phyloP scores from a whole-genome alignment of 2,113 vertebrate species.

The Mugil cephalus region DNA sequence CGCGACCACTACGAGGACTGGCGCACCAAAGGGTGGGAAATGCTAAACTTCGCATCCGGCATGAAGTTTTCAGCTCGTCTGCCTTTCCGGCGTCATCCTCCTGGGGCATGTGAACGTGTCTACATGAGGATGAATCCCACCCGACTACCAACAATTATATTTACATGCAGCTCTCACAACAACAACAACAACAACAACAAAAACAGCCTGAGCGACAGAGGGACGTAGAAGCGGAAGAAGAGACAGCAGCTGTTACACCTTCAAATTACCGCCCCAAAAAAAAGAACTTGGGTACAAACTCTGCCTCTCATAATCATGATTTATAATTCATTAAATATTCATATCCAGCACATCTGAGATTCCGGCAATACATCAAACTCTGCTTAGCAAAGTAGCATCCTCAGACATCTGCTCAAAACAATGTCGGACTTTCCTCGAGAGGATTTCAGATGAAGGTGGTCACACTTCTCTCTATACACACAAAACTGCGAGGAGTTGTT shows the following conservation, averaged over 20 bases:
- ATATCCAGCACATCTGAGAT: slow-evolving; percentile 40
- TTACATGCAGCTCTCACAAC: slow-evolving; percentile 24
- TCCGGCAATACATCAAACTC: slow-evolving; percentile 50
- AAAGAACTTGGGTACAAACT: slow-evolving; percentile 54
- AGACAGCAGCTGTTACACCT: slow-evolving; percentile 64
- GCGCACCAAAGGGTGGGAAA: slow-evolving; percentile 28
- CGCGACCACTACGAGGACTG: slow-evolving; percentile 18
- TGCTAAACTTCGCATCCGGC: slow-evolving; percentile 56
- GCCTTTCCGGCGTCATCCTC: slow-evolving; percentile 13
- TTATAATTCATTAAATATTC: slow-evolving; percentile 56
- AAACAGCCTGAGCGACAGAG: slow-evolving; percentile 28
- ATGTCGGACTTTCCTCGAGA: background rate
- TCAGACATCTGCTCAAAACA: slow-evolving; percentile 46
- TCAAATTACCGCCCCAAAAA: slow-evolving; percentile 48
- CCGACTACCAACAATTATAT: background rate
- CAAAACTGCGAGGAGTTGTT: background rate
- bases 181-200: background rate
- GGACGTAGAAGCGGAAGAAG: slow-evolving; percentile 34
- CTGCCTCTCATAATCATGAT: slow-evolving; percentile 37
- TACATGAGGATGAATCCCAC: slow-evolving; percentile 4
- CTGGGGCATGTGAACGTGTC: slow-evolving; percentile 6
- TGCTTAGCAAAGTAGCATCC: slow-evolving; percentile 32
- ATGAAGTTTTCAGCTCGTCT: slow-evolving; percentile 21
- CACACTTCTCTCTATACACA: background rate
- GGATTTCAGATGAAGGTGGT: background rate